Conservation (phyloP, 2,113 vertebrate genomes). For the Mormoops blainvillei region DNA sequence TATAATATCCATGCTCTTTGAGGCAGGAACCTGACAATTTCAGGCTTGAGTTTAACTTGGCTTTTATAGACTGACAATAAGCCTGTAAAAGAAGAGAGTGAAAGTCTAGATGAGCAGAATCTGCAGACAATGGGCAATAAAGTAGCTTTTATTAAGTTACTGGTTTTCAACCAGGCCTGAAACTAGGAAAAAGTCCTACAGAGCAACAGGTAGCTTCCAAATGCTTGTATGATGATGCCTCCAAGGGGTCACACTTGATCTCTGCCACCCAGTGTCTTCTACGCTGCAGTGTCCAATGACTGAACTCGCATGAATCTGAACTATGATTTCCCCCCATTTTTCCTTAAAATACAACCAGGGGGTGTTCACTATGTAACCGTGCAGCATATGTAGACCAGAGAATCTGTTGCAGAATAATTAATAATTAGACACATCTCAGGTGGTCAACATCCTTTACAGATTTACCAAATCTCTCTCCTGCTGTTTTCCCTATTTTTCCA, state of each 20-base stretch:
- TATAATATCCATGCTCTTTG: not conserved
- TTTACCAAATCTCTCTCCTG: not conserved
- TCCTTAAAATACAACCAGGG: not conserved
- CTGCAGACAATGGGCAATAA: not conserved
- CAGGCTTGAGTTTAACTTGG: not conserved
- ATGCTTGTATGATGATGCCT: not conserved
- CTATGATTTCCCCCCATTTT: not conserved
- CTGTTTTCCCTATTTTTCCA: not conserved
- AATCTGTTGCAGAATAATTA: conserved; percentile 31
- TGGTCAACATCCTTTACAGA: not conserved
- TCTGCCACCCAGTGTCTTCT: not conserved
- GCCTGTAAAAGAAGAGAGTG: not conserved
- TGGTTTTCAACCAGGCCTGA: not conserved
- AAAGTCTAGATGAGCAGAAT: not conserved
- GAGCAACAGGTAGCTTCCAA: not conserved
- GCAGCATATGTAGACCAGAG: not conserved
- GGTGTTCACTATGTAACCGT: not conserved
- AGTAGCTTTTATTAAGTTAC: not conserved
- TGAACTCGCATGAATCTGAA: not conserved
- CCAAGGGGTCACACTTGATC: not conserved
- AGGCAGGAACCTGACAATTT: not conserved
- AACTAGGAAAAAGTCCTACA: not conserved
- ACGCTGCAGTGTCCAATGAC: not conserved
- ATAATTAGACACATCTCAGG: conserved; percentile 29
- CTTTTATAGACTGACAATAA: not conserved